Evolutionary conservation across 1,140 invertebrate species (phyloP), one percentile per base, ranked within the genome.

Genomic region (Berghia stephanieae): DNA sequence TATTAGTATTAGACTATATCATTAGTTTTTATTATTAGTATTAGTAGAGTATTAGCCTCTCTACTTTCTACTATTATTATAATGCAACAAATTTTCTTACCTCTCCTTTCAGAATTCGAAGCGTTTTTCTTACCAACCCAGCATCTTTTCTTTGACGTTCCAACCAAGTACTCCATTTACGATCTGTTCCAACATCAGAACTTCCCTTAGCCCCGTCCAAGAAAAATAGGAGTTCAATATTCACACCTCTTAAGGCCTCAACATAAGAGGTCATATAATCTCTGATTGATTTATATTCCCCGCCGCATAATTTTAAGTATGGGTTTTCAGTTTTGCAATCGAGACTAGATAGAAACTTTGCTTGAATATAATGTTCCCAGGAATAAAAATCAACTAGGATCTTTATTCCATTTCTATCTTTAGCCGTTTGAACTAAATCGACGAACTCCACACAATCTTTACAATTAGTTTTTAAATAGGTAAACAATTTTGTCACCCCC

Each of bases 161-260:
- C 38, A 44, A 31, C 72, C 72, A 75, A 13, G 72, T 75, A 13
- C 36, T 6, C 72, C 60, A n/a, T n/a, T 75, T 75, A 3, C 63
- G 72, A 27, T 43, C 63, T 16, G 72, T 55, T 4, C 52, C 24
- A 13, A 43, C 2, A n/a, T 60, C 1, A 10, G 55, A 21, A 27
- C 55, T 75, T 3, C 72, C 72, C 36, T 75, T 75, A 27, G 72
- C 72, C 43, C 72, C 72, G 44, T 75, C 72, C 16, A 75, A 40
- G 49, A 40, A 75, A 44, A 75, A 75, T 8, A 75, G 38, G 18
- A 63, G n/a, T 42, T 75, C 55, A 75, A 75, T 75, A 75, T 75
- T 75, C 4, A 75, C 72, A 34, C 21, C 18, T 43, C 55, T 24
- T 13, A 75, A 21, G 24, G 10, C 52, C 21, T 24, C 3, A 43